These are phyloP conservation scores for Agelastica alni DNA, from an alignment of 2,888 invertebrate genomes.

Conservation along the genomic window DNA sequence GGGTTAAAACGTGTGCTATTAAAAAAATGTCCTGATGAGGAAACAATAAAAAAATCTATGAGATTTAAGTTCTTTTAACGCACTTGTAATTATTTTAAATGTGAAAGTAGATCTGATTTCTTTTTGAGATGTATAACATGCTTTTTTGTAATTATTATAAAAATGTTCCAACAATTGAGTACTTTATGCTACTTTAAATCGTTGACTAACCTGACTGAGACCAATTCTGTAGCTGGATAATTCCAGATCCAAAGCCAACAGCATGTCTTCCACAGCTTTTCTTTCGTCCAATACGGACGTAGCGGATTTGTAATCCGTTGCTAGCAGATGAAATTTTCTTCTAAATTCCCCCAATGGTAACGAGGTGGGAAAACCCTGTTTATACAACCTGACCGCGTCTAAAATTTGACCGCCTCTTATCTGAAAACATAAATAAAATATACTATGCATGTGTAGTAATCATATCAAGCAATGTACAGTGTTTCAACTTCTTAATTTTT, in stretches of 20 bases:
- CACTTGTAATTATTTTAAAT: too few species aligned
- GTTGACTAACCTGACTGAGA: slow-evolving; percentile 82
- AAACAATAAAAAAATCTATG: too few species aligned
- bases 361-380: slow-evolving; percentile 92
- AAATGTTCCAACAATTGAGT: too few species aligned
- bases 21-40: too few species aligned
- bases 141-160: too few species aligned
- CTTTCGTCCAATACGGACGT: slow-evolving; percentile 60
- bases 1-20: too few species aligned
- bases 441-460: too few species aligned
- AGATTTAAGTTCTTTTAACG: too few species aligned
- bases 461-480: slow-evolving; percentile 33
- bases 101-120: too few species aligned
- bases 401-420: slow-evolving; percentile 88
- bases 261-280: slow-evolving; percentile 80
- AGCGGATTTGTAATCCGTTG: slow-evolving; percentile 55
- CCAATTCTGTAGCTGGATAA: slow-evolving; percentile 86
- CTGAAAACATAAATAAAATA: too few species aligned
- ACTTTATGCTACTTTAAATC: too few species aligned
- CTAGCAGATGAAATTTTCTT: slow-evolving; percentile 74
- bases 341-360: slow-evolving; percentile 88
- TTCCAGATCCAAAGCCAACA: slow-evolving; percentile 82
- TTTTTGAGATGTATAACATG: too few species aligned
- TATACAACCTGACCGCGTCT: slow-evolving; percentile 85
- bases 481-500: not conserved